A percentile compares a stretch with the other conserved stretches of the same genome.
phyloP scores from a whole-genome alignment of 2,797 vertebrate species.

The Artibeus lituratus region DNA sequence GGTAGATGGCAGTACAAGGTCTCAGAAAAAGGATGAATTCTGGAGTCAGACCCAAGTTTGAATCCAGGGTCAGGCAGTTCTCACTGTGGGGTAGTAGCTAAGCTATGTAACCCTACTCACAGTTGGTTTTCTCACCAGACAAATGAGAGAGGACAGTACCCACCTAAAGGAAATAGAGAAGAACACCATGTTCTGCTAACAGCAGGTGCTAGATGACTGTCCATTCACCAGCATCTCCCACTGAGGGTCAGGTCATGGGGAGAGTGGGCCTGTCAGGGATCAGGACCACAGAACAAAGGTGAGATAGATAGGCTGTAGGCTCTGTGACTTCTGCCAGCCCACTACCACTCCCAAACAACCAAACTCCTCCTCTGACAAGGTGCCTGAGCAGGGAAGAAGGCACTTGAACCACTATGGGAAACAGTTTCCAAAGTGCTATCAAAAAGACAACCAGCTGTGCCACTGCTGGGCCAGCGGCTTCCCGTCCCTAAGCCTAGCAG shows the following conservation, averaged over 20 bases:
- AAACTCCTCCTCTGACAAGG: background rate
- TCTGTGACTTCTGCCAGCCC: background rate
- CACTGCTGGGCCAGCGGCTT: conserved; percentile 48
- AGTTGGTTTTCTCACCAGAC: background rate
- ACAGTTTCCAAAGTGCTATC: background rate
- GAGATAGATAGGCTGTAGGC: background rate
- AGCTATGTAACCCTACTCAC: background rate
- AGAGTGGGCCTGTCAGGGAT: background rate
- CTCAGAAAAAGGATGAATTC: background rate
- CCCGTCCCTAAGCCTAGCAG: conserved; percentile 44
- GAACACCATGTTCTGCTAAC: background rate
- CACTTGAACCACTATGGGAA: background rate
- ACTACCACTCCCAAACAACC: background rate
- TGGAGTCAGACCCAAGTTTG: background rate
- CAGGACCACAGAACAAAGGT: background rate
- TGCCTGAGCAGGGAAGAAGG: background rate
- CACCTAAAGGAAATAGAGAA: background rate
- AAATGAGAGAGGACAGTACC: background rate
- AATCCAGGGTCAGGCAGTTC: background rate
- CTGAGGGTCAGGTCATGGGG: background rate
- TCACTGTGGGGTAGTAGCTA: background rate
- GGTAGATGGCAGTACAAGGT: background rate
- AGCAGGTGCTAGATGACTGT: background rate
- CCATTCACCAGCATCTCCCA: background rate
- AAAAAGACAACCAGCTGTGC: conserved; percentile 6